These are phyloP conservation scores for Tetragnatha montana DNA, from an alignment of 2,888 invertebrate species.

Conservation along the genomic window DNA sequence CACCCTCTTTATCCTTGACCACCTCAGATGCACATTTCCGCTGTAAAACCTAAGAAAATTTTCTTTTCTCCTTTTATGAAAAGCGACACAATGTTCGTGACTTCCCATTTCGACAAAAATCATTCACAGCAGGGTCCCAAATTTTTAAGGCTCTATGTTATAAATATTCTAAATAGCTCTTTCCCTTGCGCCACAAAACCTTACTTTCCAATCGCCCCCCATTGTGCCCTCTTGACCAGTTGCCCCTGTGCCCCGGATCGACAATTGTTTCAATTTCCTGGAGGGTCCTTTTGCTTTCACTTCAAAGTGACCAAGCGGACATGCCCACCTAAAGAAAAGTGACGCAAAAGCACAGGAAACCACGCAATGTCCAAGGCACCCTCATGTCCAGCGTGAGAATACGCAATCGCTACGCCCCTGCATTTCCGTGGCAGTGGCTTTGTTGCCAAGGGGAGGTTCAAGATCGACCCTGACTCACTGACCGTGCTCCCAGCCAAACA, in stretches of 20 bases:
- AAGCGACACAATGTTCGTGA: too few species aligned
- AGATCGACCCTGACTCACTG: constrained; percentile 64
- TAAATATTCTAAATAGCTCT: too few species aligned
- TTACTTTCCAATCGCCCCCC: not conserved
- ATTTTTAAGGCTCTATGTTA: too few species aligned
- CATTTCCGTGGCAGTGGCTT: constrained; percentile 46
- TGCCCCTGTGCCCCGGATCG: too few species aligned
- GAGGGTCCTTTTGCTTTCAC: constrained; percentile 10
- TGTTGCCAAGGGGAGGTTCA: constrained; percentile 43
- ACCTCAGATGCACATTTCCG: too few species aligned
- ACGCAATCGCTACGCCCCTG: constrained; percentile 38
- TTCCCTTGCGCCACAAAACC: not conserved
- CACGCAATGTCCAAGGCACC: not conserved
- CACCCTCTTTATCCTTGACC: too few species aligned
- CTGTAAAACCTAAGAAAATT: too few species aligned
- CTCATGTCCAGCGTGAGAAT: constrained; percentile 46
- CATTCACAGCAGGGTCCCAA: too few species aligned
- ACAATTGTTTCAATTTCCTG: constrained; percentile 53
- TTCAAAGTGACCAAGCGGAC: constrained; percentile 16
- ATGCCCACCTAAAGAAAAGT: constrained; percentile 24
- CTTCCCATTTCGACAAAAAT: too few species aligned
- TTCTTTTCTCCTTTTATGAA: too few species aligned
- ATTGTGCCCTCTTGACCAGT: not conserved
- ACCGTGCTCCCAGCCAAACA: constrained; percentile 54
- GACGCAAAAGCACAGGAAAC: constrained; percentile 51